Base-by-base conservation (phyloP, 92 coral and sea anemone genomes). In the Scolanthus callimorphus region DNA sequence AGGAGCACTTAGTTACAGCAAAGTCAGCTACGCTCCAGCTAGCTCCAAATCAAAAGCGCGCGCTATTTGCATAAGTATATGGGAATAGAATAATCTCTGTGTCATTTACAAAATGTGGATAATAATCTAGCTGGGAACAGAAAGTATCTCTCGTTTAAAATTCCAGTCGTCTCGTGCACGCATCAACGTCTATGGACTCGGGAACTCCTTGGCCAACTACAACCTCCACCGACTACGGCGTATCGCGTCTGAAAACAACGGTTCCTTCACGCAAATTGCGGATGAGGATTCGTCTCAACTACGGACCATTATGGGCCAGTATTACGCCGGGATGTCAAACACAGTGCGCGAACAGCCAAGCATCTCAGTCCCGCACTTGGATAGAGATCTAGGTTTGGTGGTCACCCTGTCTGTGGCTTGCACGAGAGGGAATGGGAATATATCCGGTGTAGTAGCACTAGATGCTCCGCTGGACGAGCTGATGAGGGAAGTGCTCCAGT, bases 111-210 rank as follows among this genome's bases (percentile, higher is more conserved):
- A n/a, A n/a, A n/a, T n/a, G n/a, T n/a, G n/a, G n/a, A n/a, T n/a
- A n/a, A n/a, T n/a, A n/a, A n/a, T n/a, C n/a, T n/a, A n/a, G n/a
- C n/a, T n/a, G n/a, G n/a, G n/a, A n/a, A n/a, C n/a, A n/a, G n/a
- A n/a, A n/a, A n/a, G n/a, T n/a, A n/a, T n/a, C n/a, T 34, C 43
- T 15, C 43, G 15, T 34, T 6, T 34, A 6, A 34, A 6, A 4
- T 46, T 46, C 11, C 52, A 46, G 52, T 9, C 52, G 8, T 46
- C 22, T 10, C 52, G 17, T 12, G 83, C 76, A 22, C 80, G 63
- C 26, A 64, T 85, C 34, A 66, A 80, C 57, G 69, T 85, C 6
- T 85, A 85, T 69, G 92, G 83, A 27, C 74, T 85, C 17, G 92
- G 92, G 21, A 20, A 25, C 9, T 56, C 68, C 27, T 51, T 85